Evolutionary conservation across 2,888 invertebrate genomes (phyloP).

Genomic region (Barypeithes pellucidus): DNA sequence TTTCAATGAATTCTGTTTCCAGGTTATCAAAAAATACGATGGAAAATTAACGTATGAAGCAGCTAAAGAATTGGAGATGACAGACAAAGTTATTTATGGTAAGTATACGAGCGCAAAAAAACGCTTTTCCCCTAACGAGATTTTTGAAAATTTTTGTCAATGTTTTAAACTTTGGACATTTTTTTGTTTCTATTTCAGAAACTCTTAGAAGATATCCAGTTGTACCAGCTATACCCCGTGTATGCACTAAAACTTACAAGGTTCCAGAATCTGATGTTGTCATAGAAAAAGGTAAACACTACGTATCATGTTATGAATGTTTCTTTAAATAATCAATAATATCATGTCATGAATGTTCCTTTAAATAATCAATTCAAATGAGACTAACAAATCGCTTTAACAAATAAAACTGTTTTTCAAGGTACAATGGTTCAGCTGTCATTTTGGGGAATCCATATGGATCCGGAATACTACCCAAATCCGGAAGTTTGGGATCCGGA

Average conservation of each 20-base stretch:
- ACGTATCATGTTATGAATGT: no score
- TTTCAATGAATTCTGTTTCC: neutral
- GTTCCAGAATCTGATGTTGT: constrained; percentile 51
- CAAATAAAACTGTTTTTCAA: no score
- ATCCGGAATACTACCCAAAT: constrained; percentile 48
- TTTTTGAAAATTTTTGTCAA: no score
- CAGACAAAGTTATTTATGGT: constrained; percentile 44
- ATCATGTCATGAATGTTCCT: no score
- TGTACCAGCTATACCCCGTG: constrained; percentile 44
- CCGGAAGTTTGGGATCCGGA: constrained; percentile 75
- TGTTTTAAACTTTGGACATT: neutral
- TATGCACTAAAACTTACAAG: constrained; percentile 53
- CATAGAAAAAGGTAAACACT: constrained; percentile 53
- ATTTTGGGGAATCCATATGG: constrained; percentile 56
- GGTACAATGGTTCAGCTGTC: constrained; percentile 55
- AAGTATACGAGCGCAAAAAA: no score
- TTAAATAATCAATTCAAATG: no score
- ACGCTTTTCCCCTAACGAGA: no score
- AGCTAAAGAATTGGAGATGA: constrained; percentile 39
- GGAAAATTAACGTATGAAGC: constrained; percentile 46
- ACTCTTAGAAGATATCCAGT: constrained; percentile 56
- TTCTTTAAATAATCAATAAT: no score
- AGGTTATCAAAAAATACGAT: constrained; percentile 52
- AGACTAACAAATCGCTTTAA: no score
- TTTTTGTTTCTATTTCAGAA: constrained; percentile 47